Evolutionary conservation across 2,113 vertebrate species (phyloP).

Genomic region (Upupa epops): DNA sequence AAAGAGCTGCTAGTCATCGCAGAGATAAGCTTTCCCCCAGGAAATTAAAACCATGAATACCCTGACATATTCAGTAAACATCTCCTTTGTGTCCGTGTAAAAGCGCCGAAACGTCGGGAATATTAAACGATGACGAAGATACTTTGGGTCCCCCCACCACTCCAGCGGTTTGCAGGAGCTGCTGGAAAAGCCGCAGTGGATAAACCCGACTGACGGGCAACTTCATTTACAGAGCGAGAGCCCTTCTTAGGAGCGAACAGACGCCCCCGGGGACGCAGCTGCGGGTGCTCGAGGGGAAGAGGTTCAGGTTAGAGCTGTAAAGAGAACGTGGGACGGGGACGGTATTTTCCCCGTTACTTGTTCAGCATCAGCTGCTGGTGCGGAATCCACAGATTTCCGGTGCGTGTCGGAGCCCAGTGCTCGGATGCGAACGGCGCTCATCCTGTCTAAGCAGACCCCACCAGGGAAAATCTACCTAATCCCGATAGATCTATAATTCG

Average conservation of each 20-base stretch:
- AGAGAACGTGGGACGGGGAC: accelerated
- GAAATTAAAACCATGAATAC: slow-evolving; percentile 53
- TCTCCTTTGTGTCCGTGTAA: not conserved
- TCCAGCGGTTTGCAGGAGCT: not conserved
- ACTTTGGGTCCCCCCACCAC: not conserved
- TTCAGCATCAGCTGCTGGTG: not conserved
- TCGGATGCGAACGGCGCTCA: not conserved
- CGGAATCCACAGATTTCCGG: not conserved
- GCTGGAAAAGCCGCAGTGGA: not conserved
- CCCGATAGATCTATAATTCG: accelerated
- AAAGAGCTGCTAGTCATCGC: not conserved
- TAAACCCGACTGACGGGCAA: not conserved
- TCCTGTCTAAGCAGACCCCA: accelerated
- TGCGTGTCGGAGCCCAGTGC: not conserved
- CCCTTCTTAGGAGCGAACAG: not conserved
- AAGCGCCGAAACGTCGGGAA: not conserved
- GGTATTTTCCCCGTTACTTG: accelerated
- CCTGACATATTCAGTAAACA: not conserved
- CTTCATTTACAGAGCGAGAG: not conserved
- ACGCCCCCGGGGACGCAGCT: accelerated
- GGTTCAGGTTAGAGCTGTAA: not conserved
- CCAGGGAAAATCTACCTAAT: accelerated
- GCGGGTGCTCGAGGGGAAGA: not conserved
- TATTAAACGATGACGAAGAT: not conserved
- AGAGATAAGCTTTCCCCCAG: slow-evolving; percentile 37